Evolutionary conservation across 1,140 invertebrate genomes (phyloP), one percentile per base, ranked within the genome.

Genomic region (Saccostrea echinata): DNA sequence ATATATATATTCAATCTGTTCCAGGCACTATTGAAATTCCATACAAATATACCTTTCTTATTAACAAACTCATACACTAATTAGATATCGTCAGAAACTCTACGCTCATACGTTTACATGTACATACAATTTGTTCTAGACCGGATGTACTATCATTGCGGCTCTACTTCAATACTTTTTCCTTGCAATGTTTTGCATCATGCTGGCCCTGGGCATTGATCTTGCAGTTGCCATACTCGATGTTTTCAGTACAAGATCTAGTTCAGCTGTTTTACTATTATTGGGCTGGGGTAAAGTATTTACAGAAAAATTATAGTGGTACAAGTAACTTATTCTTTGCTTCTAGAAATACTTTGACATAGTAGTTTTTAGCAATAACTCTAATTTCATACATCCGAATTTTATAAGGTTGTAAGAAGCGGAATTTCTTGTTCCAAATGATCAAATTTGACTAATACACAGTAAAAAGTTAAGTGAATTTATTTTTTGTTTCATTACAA

Each of bases 131-230:
- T 43, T 6, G 51, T 84, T 64, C 52, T 43, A 87, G 86, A 33
- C 16, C 8, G 52, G 27, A 2, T 87, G 86, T 83, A 64, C n/a
- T 27, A 55, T 64, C 2, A 83, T 87, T 82, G 86, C 86, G n/a
- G 86, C 80, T 57, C 55, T 87, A 3, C 55, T 87, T 12, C 86
- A 87, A 1, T 87, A 87, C 35, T 87, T 87, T 33, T 87, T 87
- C 53, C 86, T 87, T 0, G 76, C 80, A 12, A 87, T 82, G 53
- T 87, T 87, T 83, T 87, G 86, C 33, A 53, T 82, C 8, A 87
- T 87, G 86, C 18, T 87, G 55, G 52, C 86, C 0, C 53, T 82
- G n/a, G 86, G 86, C 0, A 83, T 83, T n/a, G 55, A 82, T 16
- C 86, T 87, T 12, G 52, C 81, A 30, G 51, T 87, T 13, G 76